Evolutionary conservation across 2,888 invertebrate genomes (phyloP), one percentile per base, ranked within the genome.

Genomic region (Stenoptilia bipunctidactyla): DNA sequence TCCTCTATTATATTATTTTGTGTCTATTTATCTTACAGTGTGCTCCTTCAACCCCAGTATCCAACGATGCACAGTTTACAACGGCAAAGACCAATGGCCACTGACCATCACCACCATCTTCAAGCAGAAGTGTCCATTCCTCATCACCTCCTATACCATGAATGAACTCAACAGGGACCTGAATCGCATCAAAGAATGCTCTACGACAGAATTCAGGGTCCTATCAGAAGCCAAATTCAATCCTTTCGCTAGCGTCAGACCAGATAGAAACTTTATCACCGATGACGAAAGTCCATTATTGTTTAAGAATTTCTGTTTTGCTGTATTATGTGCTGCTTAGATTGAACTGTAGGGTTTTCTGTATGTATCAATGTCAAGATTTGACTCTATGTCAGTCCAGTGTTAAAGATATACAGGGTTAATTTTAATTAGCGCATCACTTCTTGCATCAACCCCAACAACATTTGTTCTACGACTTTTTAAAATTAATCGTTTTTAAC

Each of bases 31-130:
- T 20, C 8, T 20, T 20, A 3, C 60, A 88, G 88, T 91, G 4
- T 91, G 91, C 51, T 87, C 90, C 15, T 91, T 91, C 60, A 92
- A 92, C 59, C 87, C 90, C 1, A 90, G 90, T 36, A 80, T 92
- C 4, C 88, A 91, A 51, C 82, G 92, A n/a, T 72, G 80, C 0
- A 89, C 90, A 0, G 86, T 88, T 0, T 90, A 84, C 58, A 85
- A 86, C 33, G 84, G 85, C 13, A 76, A 76, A 37, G 90, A 91
- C 51, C 87, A 87, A 1, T 92, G 92, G 92, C 87, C 88, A 0
- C 68, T 85, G 10, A 88, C 89, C 1, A 87, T 91, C 43, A 70
- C 73, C 40, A 72, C 84, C 36, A 85, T 90, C 37, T 68, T 88
- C 10, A 77, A 80, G 40, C 67, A 82, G 1, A 79, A 79, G 37